phyloP scores from a whole-genome alignment of 1,140 invertebrate genomes.

The Aphelinus certus region DNA sequence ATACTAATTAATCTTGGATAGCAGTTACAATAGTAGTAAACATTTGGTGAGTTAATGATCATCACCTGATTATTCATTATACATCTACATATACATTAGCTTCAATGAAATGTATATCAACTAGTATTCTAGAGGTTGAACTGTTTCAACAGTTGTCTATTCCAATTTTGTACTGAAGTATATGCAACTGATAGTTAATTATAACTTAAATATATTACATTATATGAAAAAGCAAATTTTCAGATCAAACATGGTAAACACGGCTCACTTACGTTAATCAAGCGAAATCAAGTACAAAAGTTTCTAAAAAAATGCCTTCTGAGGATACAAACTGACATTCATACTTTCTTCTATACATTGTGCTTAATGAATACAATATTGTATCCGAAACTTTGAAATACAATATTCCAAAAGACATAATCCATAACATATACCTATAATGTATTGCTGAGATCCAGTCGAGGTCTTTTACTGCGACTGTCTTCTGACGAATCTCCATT shows the following conservation, averaged over 20 bases:
- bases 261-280: neutral
- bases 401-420: neutral
- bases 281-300: conserved; percentile 18
- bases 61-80: conserved; percentile 36
- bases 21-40: conserved; percentile 18
- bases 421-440: conserved; percentile 49
- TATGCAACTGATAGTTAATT: conserved; percentile 5
- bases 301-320: conserved; percentile 31
- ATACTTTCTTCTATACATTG: conserved; percentile 29
- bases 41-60: conserved; percentile 32
- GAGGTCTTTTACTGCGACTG: conserved; percentile 61
- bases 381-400: conserved; percentile 27
- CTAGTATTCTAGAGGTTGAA: conserved; percentile 18
- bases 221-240: conserved; percentile 23
- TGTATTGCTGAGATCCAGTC: conserved; percentile 57
- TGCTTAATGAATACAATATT: conserved; percentile 15
- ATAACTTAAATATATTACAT: conserved; percentile 34
- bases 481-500: conserved; percentile 61
- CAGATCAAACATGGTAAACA: conserved; percentile 14
- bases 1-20: conserved; percentile 33
- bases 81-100: conserved; percentile 27
- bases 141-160: conserved; percentile 3
- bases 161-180: conserved; percentile 19
- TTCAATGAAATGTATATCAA: conserved; percentile 23
- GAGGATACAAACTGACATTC: conserved; percentile 13